Evolutionary conservation across 2,888 invertebrate species (phyloP), one percentile per base, ranked within the genome.

Genomic region (Platycheirus rosarum): DNA sequence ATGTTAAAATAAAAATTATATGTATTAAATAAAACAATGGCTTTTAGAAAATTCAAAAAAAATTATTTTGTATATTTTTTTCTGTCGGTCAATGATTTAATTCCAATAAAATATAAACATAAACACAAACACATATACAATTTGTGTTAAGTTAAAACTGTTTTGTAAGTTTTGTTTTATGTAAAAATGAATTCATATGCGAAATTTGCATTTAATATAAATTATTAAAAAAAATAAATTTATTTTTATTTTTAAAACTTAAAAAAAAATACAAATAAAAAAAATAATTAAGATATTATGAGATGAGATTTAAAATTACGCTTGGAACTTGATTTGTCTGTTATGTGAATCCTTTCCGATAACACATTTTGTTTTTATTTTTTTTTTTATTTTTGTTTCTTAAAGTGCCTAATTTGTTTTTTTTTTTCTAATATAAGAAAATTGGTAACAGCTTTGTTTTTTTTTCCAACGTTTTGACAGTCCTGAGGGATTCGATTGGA

Each of bases 241-340:
- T 49, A 6, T 3, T 29, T 40, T 60, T 60, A 40, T 18, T 18
- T 44, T 35, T 55, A 37, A 55, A 55, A 55, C 14, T 35, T 48
- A 26, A 69, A 49, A 37, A 60, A 70, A 46, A 69, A 11, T 69
- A 62, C 53, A 77, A 66, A 32, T 40, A 49, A 55, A 55, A 55
- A 57, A 57, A 55, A 62, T 46, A 49, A 42, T 57, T 16, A 60
- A 40, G 26, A 48, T 55, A 20, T 35, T 57, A 82, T 77, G 80
- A 77, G 71, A 82, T 82, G 82, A 77, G 71, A 71, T 82, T 82
- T 77, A 77, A 82, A 63, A 82, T 82, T 82, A 82, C 71, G 77
- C 76, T 71, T 82, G 76, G 77, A 82, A 77, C 76, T 77, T 77
- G 60, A 68, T 71, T 77, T 82, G 77, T 57, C 62, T 71, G 66